Evolutionary conservation across 2,113 vertebrate species (phyloP).

Genomic region (Sterna hirundo): DNA sequence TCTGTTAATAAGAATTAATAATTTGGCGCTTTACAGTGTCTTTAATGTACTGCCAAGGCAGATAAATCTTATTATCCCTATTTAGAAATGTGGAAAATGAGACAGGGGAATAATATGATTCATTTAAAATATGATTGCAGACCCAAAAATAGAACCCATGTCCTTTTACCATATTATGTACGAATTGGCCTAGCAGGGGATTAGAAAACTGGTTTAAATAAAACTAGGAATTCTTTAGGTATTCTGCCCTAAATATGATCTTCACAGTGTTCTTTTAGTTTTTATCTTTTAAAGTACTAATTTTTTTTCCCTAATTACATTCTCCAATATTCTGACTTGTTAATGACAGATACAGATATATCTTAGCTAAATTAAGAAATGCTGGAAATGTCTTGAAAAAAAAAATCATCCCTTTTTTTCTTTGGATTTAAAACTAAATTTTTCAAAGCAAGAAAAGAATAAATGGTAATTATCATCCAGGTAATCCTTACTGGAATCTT

Average conservation of each 20-base stretch:
- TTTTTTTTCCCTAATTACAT: neutral
- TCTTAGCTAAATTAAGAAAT: neutral
- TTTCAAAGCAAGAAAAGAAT: neutral
- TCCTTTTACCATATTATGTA: neutral
- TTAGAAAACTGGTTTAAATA: conserved; percentile 27
- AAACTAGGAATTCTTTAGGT: neutral
- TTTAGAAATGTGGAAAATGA: conserved; percentile 20
- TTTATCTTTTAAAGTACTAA: neutral
- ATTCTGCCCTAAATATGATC: neutral
- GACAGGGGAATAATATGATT: neutral
- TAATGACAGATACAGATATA: neutral
- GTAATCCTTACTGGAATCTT: neutral
- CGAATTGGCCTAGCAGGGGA: neutral
- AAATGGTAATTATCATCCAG: neutral
- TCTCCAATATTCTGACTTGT: neutral
- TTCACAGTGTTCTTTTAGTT: neutral
- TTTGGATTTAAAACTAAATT: neutral
- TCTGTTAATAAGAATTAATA: neutral
- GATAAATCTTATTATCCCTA: conserved; percentile 12
- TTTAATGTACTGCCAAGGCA: conserved; percentile 31
- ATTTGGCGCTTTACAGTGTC: neutral
- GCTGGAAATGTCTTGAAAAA: neutral
- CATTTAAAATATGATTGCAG: conserved; percentile 7
- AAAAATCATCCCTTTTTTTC: neutral
- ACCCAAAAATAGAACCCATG: conserved; percentile 4